Evolutionary conservation across 2,113 vertebrate genomes (phyloP), one percentile per base, ranked within the genome.

Genomic region (Edolisoma coerulescens): DNA sequence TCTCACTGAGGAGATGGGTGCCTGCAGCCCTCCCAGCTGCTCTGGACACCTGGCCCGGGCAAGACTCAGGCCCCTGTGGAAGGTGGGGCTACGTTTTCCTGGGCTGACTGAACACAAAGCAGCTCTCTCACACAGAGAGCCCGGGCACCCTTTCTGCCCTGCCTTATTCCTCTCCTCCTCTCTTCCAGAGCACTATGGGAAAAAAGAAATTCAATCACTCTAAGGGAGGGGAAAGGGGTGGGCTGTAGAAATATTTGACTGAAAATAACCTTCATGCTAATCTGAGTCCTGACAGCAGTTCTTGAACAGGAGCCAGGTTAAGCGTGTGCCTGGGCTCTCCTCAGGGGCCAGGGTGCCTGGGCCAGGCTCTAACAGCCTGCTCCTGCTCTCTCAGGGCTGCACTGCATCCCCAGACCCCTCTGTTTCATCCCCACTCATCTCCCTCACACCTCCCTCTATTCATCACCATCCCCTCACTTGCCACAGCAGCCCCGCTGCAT

Each of bases 191-290:
- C 50, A 63, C 59, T 73, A 35, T 10, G 44, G 47, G 49, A 61
- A 93, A 91, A 90, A 91, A 75, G 84, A 93, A 97, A 95, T 89
- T 83, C 87, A 96, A 64, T 94, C 89, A n/a, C 87, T 90, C 52
- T 73, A 78, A 84, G 79, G 89, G 87, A 90, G 90, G 95, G 42
- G 61, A 26, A 89, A 61, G 89, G 84, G 90, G 86, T 76, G 81
- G 92, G 42, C 27, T 75, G 63, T 94, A 81, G 50, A 92, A 96
- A 49, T 53, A 49, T 60, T 90, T 93, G 50, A 74, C 96, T 96
- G 80, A 90, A 94, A 97, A 96, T 94, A 96, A 92, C 93, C 91
- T 89, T 93, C 90, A 89, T 52, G 86, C 90, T 92, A 92, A 96
- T 96, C 75, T 93, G 84, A 85, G 80, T 76, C 42, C 89, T 86